These are phyloP conservation scores for Tapirus terrestris DNA, from an alignment of 2,113 vertebrate species.

Conservation along the genomic window DNA sequence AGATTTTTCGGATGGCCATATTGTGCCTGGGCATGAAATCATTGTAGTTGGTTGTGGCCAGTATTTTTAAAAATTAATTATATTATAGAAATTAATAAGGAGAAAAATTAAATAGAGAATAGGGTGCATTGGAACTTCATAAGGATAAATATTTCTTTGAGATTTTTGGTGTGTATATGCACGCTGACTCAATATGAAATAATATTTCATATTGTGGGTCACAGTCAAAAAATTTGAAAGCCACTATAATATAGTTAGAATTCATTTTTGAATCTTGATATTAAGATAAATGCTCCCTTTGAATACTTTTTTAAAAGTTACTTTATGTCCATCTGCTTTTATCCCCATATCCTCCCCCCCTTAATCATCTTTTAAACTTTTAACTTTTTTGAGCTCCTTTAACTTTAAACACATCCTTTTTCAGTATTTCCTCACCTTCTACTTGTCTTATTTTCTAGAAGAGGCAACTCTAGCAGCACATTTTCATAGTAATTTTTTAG, in stretches of 20 bases:
- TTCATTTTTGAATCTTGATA: background rate
- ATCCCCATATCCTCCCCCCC: background rate
- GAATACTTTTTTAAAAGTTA: background rate
- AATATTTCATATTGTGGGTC: background rate
- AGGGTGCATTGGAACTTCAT: background rate
- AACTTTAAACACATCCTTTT: background rate
- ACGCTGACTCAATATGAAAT: background rate
- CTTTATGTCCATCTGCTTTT: background rate
- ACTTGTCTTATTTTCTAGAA: background rate
- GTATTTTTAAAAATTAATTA: background rate
- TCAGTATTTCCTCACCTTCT: background rate
- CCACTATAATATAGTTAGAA: background rate
- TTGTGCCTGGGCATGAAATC: background rate
- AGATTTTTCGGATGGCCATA: background rate
- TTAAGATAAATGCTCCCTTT: background rate
- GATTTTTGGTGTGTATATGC: background rate
- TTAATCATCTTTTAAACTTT: constrained; percentile 22
- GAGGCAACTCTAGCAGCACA: background rate
- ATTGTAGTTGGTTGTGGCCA: background rate
- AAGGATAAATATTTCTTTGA: background rate
- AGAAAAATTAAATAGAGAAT: background rate
- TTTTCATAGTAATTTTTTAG: background rate
- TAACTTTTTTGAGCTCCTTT: background rate
- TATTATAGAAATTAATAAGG: background rate
- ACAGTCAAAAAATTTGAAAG: background rate